Base-by-base conservation (phyloP, 2,113 vertebrate species). In the Trochalopteron elliotii region DNA sequence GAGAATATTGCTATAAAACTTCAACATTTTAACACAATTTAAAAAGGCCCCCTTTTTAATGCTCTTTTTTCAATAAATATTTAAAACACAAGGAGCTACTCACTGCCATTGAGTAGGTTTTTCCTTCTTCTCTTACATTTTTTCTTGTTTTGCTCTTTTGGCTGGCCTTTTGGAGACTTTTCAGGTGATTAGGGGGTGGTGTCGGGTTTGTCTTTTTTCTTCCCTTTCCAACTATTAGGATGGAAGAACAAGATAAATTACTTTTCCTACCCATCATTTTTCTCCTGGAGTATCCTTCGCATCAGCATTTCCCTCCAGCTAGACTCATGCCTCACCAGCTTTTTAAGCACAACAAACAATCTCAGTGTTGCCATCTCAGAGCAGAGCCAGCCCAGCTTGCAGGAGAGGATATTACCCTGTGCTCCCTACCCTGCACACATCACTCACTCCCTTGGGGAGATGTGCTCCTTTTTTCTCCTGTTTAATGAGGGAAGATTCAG, bases 221-320 rank as follows among this genome's bases (percentile, higher is more conserved):
- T 39, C 42, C 2, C 3, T 10, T 69, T 74, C 70, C 53, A 65
- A 16, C 80, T 55, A n/a, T 59, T 39, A 89, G 60, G 53, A 85
- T 63, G 72, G 79, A 90, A 96, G 96, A 65, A 83, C 74, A 95
- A 89, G 82, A 93, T 45, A 87, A 94, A 97, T 96, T 86, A 76
- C 84, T 64, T 84, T 85, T 75, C 20, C 87, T 35, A 88, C 31
- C 75, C 82, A 95, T 83, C 56, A 82, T 84, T 95, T 97, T 91
- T 92, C 75, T 91, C 57, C 30, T 12, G 31, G 57, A 89, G 50
- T 56, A 92, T 59, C 49, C 75, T 93, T 90, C 22, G 17, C 67
- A 64, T 95, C 91, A 96, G 92, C 78, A 89, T 68, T 92, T 97
- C 67, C 59, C 71, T 89, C 67, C 52, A 96, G 80, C 69, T 94